Conservation (phyloP, 2,113 vertebrate species). For the Bos taurus region ARS-UCD2.0 NC_037342.1:35433001-35433500, state of each 20-base stretch:
- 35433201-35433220: too few species aligned
- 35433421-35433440: background rate
- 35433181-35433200: background rate
- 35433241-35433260: background rate
- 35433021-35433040: background rate
- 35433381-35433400: background rate
- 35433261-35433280: background rate
- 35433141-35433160: background rate
- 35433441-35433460: background rate
- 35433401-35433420: background rate
- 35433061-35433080: background rate
- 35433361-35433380: background rate
- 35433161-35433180: background rate
- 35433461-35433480: background rate
- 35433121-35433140: background rate
- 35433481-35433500: background rate
- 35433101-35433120: background rate
- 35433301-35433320: background rate
- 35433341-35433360: background rate
- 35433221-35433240: background rate
- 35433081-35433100: background rate
- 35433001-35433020: background rate
- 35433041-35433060: background rate
- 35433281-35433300: background rate
- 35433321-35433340: background rate